A percentile compares a stretch with the other conserved stretches of the same genome.
These are phyloP conservation scores for Monoplex corrugatus DNA, from an alignment of 2,888 invertebrate genomes.

Conservation along the genomic window DNA sequence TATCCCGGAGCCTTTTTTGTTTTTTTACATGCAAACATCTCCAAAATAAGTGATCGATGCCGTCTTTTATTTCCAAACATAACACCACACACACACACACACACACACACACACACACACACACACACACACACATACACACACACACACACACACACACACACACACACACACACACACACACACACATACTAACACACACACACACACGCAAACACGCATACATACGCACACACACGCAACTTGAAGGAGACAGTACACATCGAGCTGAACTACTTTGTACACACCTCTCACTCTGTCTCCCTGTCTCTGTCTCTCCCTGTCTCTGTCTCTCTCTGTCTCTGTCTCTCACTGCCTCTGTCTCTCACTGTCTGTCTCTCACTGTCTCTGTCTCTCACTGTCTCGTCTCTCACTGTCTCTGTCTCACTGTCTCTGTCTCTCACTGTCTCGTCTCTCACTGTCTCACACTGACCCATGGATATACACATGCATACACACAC, in stretches of 20 bases:
- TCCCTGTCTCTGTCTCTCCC: background rate
- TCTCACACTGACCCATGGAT: too few relatives aligned
- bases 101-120: background rate
- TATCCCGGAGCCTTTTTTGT: too few relatives aligned
- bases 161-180: conserved; percentile 18
- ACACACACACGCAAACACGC: background rate
- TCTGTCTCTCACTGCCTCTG: background rate
- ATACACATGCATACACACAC: too few relatives aligned
- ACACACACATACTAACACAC: conserved; percentile 36
- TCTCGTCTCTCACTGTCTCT: background rate
- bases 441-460: too few relatives aligned
- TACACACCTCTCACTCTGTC: background rate
- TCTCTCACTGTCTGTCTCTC: too few relatives aligned
- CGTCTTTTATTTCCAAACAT: too few relatives aligned
- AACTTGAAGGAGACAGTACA: background rate
- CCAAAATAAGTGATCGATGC: too few relatives aligned
- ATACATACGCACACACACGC: background rate
- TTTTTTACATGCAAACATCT: too few relatives aligned
- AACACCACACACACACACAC: background rate
- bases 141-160: background rate
- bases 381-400: background rate
- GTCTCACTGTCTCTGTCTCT: background rate
- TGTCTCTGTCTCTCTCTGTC: too few relatives aligned
- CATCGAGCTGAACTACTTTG: background rate
- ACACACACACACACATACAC: background rate